phyloP scores from a whole-genome alignment of 2,113 vertebrate species.

The Numenius arquata region DNA sequence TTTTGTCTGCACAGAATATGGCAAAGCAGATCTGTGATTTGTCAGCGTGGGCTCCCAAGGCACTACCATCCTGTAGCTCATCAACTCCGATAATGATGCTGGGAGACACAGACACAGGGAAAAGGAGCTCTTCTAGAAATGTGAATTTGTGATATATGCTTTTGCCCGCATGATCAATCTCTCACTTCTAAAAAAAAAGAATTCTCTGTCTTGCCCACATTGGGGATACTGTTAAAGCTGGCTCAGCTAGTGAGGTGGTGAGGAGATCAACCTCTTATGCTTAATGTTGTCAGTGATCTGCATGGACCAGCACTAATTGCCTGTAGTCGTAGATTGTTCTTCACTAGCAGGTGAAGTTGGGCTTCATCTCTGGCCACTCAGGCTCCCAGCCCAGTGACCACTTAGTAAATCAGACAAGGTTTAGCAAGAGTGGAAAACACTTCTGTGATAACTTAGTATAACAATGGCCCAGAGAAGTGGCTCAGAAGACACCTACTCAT shows the following conservation, averaged over 20 bases:
- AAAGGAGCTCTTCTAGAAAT: not conserved
- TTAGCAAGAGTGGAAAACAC: not conserved
- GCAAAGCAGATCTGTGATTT: not conserved
- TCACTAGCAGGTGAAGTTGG: not conserved
- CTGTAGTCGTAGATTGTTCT: not conserved
- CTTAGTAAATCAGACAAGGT: not conserved
- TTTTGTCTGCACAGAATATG: not conserved
- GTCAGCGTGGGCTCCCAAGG: not conserved
- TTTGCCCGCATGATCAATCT: not conserved
- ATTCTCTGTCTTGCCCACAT: not conserved
- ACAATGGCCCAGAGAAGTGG: not conserved
- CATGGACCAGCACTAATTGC: not conserved
- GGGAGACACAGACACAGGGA: not conserved
- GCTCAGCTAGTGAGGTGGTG: not conserved
- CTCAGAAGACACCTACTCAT: not conserved
- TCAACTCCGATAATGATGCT: not conserved
- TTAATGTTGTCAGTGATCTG: not conserved
- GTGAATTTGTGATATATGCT: not conserved
- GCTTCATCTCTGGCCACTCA: not conserved
- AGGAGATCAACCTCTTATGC: not conserved
- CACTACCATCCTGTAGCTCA: not conserved
- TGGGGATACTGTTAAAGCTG: not conserved
- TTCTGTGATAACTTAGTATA: not conserved
- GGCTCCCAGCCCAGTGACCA: not conserved
- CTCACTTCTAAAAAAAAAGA: not conserved